Evolutionary conservation across 2,888 invertebrate species (phyloP).

Genomic region (Leptinotarsa rubiginosa): DNA sequence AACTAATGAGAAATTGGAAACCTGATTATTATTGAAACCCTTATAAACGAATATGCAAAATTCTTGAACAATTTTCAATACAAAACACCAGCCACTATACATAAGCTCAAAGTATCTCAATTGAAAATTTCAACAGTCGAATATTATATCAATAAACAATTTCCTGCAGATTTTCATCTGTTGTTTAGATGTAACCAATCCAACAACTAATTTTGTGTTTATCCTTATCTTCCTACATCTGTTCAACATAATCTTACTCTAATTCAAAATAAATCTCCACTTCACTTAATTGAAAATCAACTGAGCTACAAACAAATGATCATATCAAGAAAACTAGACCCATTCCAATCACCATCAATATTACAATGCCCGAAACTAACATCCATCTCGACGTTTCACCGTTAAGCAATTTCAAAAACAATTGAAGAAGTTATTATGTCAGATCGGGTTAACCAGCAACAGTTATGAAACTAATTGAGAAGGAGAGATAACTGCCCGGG

Average conservation of each 20-base stretch:
- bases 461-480: constrained; percentile 47
- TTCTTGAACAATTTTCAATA: too few relatives aligned
- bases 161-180: too few relatives aligned
- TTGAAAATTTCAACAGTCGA: too few relatives aligned
- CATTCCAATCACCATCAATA: constrained; percentile 5
- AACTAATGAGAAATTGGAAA: too few relatives aligned
- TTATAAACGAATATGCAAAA: too few relatives aligned
- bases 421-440: constrained; percentile 50
- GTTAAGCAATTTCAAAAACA: constrained; percentile 35
- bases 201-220: too few relatives aligned
- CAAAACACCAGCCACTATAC: too few relatives aligned
- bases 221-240: background rate
- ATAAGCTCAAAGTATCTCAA: too few relatives aligned
- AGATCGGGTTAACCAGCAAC: constrained; percentile 42
- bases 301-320: constrained; percentile 10
- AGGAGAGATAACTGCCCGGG: constrained; percentile 42
- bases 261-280: background rate
- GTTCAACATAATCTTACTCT: background rate
- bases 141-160: too few relatives aligned
- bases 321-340: constrained; percentile 3
- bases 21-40: too few relatives aligned
- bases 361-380: constrained; percentile 6
- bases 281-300: background rate
- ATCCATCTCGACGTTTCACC: constrained; percentile 20
- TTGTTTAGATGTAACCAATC: too few relatives aligned